Base-by-base conservation (phyloP, 1,140 invertebrate species). In the Choristoneura fumiferana region DNA sequence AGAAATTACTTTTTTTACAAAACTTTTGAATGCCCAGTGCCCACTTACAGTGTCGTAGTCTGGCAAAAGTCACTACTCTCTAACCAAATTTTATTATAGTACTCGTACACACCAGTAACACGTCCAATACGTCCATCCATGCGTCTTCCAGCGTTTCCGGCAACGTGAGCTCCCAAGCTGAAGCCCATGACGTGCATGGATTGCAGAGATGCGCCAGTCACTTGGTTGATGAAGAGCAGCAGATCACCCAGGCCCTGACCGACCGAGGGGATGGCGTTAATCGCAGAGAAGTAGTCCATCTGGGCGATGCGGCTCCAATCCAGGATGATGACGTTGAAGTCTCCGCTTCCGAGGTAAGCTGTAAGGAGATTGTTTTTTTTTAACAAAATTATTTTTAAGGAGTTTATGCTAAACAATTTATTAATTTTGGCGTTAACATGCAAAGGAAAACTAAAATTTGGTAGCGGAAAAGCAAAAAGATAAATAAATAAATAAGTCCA, bases 151-250 rank as follows among this genome's bases (percentile, higher is more conserved):
- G 95, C 93, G 73, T 96, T 96, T 1, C 96, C 96, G 0, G 95
- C 95, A 1, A 96, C 94, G 71, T 98, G 97, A 0, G 95, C 95
- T 0, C 96, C 96, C 39, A 95, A 75, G 60, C 93, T 94, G 80
- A 97, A 97, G 0, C 96, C 96, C 65, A 98, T 95, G 33, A 98
- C 63, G 73, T 98, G 96, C 37, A 95, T 88, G 66, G 91, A 88
- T 33, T 91, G 80, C 13, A 56, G 17, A 8, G 36, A 12, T 0
- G 62, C 33, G n/a, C 62, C 69, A 10, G 33, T 22, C 5, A 22
- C 18, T 54, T 40, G 0, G 65, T 76, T 49, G 8, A 92, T 56
- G 45, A 79, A 81, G 17, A 89, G 77, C 10, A 92, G 71, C 12
- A 81, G 78, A 55, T 76, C 73, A 9, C 70, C 78, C 8, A 80